Percentiles rank a stretch among this genome's conserved stretches.
phyloP scores from a whole-genome alignment of 2,113 vertebrate genomes.

The Crotalus helleri region DNA sequence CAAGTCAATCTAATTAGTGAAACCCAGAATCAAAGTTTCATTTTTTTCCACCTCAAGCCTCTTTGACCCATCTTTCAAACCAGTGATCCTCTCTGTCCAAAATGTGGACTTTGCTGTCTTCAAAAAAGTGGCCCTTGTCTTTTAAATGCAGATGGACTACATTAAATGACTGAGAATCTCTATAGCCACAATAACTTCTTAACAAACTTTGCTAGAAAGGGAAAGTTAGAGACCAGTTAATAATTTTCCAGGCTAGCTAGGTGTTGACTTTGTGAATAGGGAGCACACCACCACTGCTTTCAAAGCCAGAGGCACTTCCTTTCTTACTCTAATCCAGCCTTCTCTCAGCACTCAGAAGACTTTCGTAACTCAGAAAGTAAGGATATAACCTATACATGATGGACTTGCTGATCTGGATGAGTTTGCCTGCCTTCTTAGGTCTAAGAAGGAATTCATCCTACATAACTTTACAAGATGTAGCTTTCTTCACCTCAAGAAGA shows the following conservation, averaged over 20 bases:
- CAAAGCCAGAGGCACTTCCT: neutral
- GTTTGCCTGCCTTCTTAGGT: neutral
- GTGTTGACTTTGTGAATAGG: neutral
- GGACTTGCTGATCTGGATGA: neutral
- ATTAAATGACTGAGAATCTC: no score
- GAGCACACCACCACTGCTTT: neutral
- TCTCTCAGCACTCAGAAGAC: neutral
- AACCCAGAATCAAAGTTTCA: no score
- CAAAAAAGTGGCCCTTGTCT: no score
- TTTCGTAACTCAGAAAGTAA: neutral
- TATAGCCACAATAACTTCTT: neutral
- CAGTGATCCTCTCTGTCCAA: no score
- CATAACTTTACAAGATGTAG: neutral
- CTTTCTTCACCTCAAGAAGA: neutral
- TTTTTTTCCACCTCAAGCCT: no score
- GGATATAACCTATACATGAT: neutral
- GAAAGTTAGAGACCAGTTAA: neutral
- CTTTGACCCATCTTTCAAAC: no score
- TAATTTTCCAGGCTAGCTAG: neutral
- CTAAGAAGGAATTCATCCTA: neutral
- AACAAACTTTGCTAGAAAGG: neutral
- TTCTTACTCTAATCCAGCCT: neutral
- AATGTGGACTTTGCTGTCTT: no score
- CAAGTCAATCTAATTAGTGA: no score
- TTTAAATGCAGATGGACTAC: no score